Percentiles rank a stretch among this genome's conserved stretches.
Conservation (phyloP, 2,888 invertebrate genomes). For the Chalcis sispes region DNA sequence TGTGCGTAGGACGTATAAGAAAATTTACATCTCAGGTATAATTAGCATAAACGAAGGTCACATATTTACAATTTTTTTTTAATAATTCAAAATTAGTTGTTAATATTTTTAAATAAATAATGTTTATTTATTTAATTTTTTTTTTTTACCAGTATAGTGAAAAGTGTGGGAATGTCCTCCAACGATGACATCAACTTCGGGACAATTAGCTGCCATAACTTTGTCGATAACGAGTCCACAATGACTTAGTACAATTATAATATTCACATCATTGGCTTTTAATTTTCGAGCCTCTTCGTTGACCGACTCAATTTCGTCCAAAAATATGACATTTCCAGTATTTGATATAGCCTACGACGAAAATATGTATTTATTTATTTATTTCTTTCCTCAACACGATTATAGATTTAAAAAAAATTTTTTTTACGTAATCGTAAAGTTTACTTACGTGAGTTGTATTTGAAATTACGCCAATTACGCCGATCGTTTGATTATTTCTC, state of each 20-base stretch:
- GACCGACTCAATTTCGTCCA: constrained; percentile 83
- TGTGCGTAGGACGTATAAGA: too few species aligned
- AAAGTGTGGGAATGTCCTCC: constrained; percentile 91
- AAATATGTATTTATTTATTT: constrained; percentile 81
- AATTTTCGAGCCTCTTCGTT: constrained; percentile 83
- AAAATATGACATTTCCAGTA: constrained; percentile 82
- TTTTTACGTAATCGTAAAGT: neutral
- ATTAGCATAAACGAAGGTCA: too few species aligned
- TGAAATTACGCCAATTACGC: constrained; percentile 87
- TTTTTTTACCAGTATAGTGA: constrained; percentile 71
- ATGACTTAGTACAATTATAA: constrained; percentile 90
- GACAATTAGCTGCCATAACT: constrained; percentile 81
- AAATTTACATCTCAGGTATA: too few species aligned
- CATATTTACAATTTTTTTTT: too few species aligned
- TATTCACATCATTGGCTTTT: constrained; percentile 81
- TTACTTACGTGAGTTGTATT: constrained; percentile 81
- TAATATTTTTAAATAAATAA: too few species aligned
- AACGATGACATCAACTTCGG: constrained; percentile 88
- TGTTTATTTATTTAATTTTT: neutral
- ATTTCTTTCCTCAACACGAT: constrained; percentile 74
- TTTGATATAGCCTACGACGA: neutral
- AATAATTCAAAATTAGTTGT: too few species aligned
- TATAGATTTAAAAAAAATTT: neutral
- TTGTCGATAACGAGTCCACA: constrained; percentile 84
- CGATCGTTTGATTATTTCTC: constrained; percentile 82